Conservation (phyloP, 2,888 invertebrate genomes). For the Cenopis cana region DNA sequence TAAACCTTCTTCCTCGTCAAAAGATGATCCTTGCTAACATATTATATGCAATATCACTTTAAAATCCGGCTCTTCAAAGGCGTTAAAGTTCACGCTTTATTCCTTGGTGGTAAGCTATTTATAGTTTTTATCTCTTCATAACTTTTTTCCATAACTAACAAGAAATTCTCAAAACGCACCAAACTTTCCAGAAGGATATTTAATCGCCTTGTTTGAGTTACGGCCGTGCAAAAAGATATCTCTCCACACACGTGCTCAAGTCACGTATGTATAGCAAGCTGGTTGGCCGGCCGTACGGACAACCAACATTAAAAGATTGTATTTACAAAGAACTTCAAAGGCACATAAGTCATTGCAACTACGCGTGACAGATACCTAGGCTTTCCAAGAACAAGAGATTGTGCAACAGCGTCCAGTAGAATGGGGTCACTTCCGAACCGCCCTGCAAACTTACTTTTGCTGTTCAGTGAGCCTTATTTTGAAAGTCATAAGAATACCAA, state of each 20-base stretch:
- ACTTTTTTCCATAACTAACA: too few relatives aligned
- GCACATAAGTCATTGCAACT: conserved; percentile 1
- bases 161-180: background rate
- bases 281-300: conserved; percentile 11
- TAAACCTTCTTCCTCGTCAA: too few relatives aligned
- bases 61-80: too few relatives aligned
- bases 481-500: background rate
- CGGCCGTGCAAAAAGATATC: conserved; percentile 32
- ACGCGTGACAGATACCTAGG: conserved; percentile 15
- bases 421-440: conserved; percentile 44
- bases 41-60: too few relatives aligned
- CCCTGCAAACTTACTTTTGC: conserved; percentile 25
- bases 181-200: conserved; percentile 8
- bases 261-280: conserved; percentile 33
- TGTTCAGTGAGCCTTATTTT: conserved; percentile 1
- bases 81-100: too few relatives aligned
- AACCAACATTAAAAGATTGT: background rate
- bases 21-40: too few relatives aligned
- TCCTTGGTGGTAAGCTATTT: too few relatives aligned
- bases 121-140: too few relatives aligned
- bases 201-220: conserved; percentile 12
- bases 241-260: conserved; percentile 29
- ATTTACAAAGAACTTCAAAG: background rate
- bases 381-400: conserved; percentile 45
- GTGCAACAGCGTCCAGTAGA: conserved; percentile 40